Base-by-base conservation (phyloP, 2,797 vertebrate genomes). In the Nannoperca obscura region DNA sequence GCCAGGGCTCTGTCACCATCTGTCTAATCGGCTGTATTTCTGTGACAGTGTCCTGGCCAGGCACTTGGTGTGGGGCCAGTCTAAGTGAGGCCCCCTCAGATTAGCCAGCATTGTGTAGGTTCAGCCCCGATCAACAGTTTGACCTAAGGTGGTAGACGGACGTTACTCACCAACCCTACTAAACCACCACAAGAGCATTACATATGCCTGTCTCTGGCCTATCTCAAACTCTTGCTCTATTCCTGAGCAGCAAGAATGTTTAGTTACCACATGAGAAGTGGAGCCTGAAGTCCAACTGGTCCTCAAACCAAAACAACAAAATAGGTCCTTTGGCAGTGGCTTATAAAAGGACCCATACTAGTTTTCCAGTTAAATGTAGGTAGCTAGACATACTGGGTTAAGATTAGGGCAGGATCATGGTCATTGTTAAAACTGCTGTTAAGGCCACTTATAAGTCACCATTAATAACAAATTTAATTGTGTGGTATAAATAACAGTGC, bases 11-110 rank as follows among this genome's bases (percentile, higher is more conserved):
- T 38, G 20, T 71, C 54, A 64, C 91, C 93, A 92, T 95, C 92
- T 94, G 93, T 92, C 88, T 79, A 72, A 87, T 69, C 86, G 75
- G 74, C 88, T 89, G 86, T 50, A 83, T 83, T 76, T 86, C 81
- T 89, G 86, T 52, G 78, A 87, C 76, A 83, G 67, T 77, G 71
- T 82, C 74, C 78, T 49, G 61, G 63, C 66, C 27, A 61, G 22
- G 74, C 71, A n/a, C 53, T 58, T 53, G 27, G 64, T 77, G 49
- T 59, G 70, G 53, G 57, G 50, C 40, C 72, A 32, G 55, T 70
- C 62, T 50, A 57, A 63, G 63, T 67, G 68, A 85, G 58, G 47
- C 64, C 57, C 74, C 58, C 50, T 66, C 20, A 88, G 83, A 92
- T 87, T 84, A 89, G 63, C 59, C 7, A 8, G 61, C 27, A 61